Evolutionary conservation across 2,797 vertebrate genomes (phyloP), one percentile per base, ranked within the genome.

Genomic region (Helicolenus hilgendorfi): DNA sequence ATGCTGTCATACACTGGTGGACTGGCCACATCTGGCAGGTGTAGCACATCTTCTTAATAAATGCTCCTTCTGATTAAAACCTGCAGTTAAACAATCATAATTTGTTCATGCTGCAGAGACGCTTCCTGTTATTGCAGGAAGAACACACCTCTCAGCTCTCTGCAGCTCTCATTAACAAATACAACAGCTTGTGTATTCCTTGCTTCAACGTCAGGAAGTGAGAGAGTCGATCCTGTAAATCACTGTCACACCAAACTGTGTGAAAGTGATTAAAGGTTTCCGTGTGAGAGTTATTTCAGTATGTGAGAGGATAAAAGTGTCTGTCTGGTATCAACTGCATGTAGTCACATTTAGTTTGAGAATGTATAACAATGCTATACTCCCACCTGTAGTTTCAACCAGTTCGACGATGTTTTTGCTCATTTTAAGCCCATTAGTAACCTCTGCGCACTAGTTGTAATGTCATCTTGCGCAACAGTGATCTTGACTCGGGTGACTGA

Each of bases 241-340:
- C n/a, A 53, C 49, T 29, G 55, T 71, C 78, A 45, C 67, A 72
- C 18, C 13, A 11, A 27, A 77, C 24, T 7, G 64, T 59, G 35
- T 62, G 41, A 63, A 31, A 26, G 22, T 18, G 1, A 53, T 22
- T 22, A 45, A 2, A 36, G 20, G 29, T 55, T 33, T 45, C 7
- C 22, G 64, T 27, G 69, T 41, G 10, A 62, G 36, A 13, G 29
- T 71, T 79, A 81, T 69, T 59, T 76, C 11, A 36, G 13, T 55
- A 29, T 24, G 59, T 64, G 62, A 65, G 8, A 55, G 24, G 15
- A 74, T n/a, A 58, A n/a, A 77, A 10, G 8, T 33, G 20, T 33
- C 3, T 4, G 4, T 60, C 26, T 26, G 24, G 4, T 24, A n/a
- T 22, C 49, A 26, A 60, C 14, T 49, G 26, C 14, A 22, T 13